Evolutionary conservation across 2,113 vertebrate genomes (phyloP).

Genomic region (Hypocryptadius cinnamomeus): DNA sequence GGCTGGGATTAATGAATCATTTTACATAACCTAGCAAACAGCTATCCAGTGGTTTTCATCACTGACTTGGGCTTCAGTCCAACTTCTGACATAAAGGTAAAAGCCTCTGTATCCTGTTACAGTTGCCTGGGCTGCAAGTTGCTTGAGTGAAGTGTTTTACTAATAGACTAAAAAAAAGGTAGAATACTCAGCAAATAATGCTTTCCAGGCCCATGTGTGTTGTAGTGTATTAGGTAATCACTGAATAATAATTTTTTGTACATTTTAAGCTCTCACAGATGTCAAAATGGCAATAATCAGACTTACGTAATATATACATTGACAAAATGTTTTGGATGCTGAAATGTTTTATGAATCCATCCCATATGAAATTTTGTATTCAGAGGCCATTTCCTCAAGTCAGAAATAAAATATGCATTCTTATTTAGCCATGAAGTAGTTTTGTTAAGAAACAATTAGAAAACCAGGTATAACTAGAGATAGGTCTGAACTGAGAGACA

Average conservation of each 20-base stretch:
- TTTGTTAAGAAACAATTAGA: neutral
- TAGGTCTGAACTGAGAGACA: neutral
- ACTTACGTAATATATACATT: neutral
- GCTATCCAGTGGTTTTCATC: conserved; percentile 6
- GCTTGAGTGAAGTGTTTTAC: neutral
- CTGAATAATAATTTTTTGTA: neutral
- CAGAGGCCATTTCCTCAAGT: neutral
- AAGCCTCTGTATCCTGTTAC: neutral
- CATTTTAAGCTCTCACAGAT: neutral
- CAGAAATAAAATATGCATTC: neutral
- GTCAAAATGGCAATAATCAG: neutral
- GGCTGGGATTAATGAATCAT: conserved; percentile 12
- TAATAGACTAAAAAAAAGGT: neutral
- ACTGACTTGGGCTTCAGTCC: neutral
- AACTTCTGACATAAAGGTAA: neutral
- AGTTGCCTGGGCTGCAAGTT: neutral
- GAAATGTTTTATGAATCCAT: neutral
- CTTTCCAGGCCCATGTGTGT: neutral
- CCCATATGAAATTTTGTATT: neutral
- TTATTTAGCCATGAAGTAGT: neutral
- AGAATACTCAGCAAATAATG: neutral
- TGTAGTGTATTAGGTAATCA: neutral
- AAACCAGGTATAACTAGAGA: neutral
- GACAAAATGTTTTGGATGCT: neutral
- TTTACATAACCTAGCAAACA: conserved; percentile 1